These are phyloP conservation scores for Crotalus viridis DNA, from an alignment of 2,113 vertebrate genomes.

Conservation along the genomic window DNA sequence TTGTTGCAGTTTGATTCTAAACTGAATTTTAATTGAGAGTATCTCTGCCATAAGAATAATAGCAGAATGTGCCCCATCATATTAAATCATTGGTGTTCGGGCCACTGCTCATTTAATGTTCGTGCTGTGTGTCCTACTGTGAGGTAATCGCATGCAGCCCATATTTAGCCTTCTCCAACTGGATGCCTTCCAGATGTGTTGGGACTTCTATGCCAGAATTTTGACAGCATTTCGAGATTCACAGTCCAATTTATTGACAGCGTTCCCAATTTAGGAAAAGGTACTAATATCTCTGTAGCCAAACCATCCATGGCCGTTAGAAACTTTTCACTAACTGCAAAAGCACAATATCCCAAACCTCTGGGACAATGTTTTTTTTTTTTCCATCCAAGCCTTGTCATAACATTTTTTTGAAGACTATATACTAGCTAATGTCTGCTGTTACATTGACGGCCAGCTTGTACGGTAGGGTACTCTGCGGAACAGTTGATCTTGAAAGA, in stretches of 20 bases:
- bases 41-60: not conserved
- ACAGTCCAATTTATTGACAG: not conserved
- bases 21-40: not conserved
- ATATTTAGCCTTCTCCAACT: not conserved
- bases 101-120: rapidly evolving
- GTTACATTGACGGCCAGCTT: conserved; percentile 39
- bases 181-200: not conserved
- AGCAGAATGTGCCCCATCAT: not conserved
- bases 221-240: not conserved
- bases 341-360: conserved; percentile 11
- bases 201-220: not conserved
- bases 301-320: conserved; percentile 27
- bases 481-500: conserved; percentile 59
- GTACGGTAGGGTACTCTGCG: conserved; percentile 39
- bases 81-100: not conserved
- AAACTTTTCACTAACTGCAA: conserved; percentile 4
- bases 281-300: not conserved
- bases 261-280: not conserved
- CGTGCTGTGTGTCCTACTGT: not conserved
- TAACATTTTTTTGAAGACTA: conserved; percentile 18
- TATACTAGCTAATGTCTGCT: conserved; percentile 36
- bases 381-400: conserved; percentile 48
- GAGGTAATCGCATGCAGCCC: not conserved
- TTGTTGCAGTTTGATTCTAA: not conserved
- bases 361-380: not conserved